A percentile compares a stretch with the other conserved stretches of the same genome.
These are phyloP conservation scores for Caenorhabditis uteleia DNA, from an alignment of 2,888 invertebrate genomes.

Conservation along the genomic window DNA sequence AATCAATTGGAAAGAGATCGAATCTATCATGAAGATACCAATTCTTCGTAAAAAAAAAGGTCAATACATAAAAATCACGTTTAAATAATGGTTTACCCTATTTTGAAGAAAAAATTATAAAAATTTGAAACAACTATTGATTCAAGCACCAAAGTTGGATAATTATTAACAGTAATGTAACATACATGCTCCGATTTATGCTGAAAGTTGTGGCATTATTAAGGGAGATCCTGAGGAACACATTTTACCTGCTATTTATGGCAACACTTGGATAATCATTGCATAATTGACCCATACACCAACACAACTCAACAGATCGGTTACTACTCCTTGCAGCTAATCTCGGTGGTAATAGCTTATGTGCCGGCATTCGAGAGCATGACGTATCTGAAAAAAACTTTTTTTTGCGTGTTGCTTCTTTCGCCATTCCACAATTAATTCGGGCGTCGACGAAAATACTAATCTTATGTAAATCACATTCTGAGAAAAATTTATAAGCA, in stretches of 20 bases:
- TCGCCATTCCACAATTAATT: no score
- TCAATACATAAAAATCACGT: no score
- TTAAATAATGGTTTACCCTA: no score
- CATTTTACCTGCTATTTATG: slow-evolving; percentile 26
- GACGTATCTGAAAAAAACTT: slow-evolving; percentile 42
- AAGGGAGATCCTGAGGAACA: no score
- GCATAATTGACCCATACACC: slow-evolving; percentile 65
- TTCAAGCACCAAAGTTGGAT: not conserved
- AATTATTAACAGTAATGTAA: not conserved
- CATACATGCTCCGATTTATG: not conserved
- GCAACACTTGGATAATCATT: slow-evolving; percentile 65
- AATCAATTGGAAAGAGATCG: no score
- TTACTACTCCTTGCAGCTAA: slow-evolving; percentile 60
- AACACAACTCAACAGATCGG: slow-evolving; percentile 62
- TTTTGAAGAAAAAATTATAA: no score
- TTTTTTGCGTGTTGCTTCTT: no score
- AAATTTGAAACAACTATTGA: not conserved
- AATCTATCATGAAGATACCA: no score
- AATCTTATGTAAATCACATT: no score
- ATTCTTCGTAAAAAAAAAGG: no score
- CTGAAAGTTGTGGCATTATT: not conserved
- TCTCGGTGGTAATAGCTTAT: slow-evolving; percentile 59
- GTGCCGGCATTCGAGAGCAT: slow-evolving; percentile 55
- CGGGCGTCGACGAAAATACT: no score
- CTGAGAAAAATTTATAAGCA: no score